Percentiles rank a stretch among this genome's conserved stretches.
Evolutionary conservation across 2,113 vertebrate genomes (phyloP).

Genomic region (Lichenostomus cassidix): DNA sequence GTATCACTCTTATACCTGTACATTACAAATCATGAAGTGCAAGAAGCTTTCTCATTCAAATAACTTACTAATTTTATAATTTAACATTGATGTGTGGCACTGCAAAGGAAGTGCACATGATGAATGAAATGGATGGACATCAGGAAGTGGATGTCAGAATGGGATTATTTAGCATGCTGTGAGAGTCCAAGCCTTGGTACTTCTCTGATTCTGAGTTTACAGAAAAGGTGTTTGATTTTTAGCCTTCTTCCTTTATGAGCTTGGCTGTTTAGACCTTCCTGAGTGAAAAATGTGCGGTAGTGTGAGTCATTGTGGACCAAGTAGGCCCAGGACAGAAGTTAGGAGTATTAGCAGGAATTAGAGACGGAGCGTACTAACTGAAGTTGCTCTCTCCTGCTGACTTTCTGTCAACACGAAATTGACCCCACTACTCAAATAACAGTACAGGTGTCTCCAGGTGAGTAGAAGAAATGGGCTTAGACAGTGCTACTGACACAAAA

Average conservation of each 20-base stretch:
- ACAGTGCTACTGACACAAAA: background rate
- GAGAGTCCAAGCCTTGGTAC: background rate
- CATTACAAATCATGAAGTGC: background rate
- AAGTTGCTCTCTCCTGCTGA: background rate
- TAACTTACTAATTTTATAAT: background rate
- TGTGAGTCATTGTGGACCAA: background rate
- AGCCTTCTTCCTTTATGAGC: background rate
- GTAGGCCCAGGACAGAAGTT: background rate
- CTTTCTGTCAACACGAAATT: background rate
- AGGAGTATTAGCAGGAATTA: background rate
- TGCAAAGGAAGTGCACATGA: background rate
- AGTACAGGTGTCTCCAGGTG: background rate
- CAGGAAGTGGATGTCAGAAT: background rate
- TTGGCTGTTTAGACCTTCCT: background rate
- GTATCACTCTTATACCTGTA: background rate
- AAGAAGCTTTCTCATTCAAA: background rate
- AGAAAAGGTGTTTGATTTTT: background rate
- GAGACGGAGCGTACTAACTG: background rate
- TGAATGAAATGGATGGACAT: background rate
- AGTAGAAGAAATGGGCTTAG: background rate
- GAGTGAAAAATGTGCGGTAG: rapidly evolving
- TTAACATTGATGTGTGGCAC: background rate
- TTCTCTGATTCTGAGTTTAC: background rate
- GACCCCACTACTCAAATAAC: background rate
- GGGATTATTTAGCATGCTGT: background rate